phyloP scores from a whole-genome alignment of 2,797 vertebrate genomes.

The Semaprochilodus insignis region DNA sequence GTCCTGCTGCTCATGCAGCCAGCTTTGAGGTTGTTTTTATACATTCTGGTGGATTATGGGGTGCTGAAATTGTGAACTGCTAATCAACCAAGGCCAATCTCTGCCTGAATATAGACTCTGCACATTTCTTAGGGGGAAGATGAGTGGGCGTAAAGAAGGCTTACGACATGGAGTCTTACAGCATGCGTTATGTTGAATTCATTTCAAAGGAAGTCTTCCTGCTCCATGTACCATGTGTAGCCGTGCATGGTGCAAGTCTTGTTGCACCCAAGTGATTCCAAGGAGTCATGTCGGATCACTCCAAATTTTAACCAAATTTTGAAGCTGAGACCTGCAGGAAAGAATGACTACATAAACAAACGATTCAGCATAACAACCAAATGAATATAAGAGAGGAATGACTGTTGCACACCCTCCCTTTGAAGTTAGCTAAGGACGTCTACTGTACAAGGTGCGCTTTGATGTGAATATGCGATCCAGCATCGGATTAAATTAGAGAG shows the following conservation, averaged over 20 bases:
- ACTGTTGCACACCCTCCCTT: conserved; percentile 32
- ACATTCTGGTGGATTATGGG: conserved; percentile 25
- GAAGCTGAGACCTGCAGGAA: background rate
- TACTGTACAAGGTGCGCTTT: conserved; percentile 45
- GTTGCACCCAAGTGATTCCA: background rate
- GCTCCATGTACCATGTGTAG: background rate
- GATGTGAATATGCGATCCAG: conserved; percentile 50
- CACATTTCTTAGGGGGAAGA: background rate
- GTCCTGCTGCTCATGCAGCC: background rate
- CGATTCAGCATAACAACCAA: background rate
- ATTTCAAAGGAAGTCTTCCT: background rate
- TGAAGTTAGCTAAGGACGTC: conserved; percentile 45
- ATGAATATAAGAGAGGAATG: conserved; percentile 26
- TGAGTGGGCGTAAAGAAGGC: background rate
- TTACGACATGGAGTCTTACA: background rate
- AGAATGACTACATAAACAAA: conserved; percentile 2
- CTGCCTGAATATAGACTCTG: background rate
- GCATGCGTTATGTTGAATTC: background rate
- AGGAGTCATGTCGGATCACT: background rate
- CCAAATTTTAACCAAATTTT: background rate
- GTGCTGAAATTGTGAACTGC: background rate
- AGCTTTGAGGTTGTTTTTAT: background rate
- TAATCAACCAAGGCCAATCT: conserved; percentile 15
- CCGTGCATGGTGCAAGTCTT: background rate
- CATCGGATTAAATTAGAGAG: conserved; percentile 41